These are phyloP conservation scores for Hypsibius dujardini DNA, from an alignment of 1,140 invertebrate genomes.

Conservation along the genomic window DNA sequence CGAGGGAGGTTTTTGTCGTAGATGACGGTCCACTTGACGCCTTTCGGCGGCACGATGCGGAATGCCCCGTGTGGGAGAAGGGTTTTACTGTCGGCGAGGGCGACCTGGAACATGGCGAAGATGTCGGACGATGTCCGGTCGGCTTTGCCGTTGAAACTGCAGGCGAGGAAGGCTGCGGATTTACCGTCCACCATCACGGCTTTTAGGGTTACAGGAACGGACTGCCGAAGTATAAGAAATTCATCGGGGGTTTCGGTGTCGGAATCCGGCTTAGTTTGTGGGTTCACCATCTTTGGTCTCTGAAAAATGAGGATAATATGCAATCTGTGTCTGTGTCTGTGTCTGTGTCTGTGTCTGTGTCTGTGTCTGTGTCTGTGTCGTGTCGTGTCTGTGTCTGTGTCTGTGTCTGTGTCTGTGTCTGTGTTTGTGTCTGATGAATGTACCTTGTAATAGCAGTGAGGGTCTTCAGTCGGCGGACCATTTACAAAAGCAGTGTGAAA, in stretches of 20 bases:
- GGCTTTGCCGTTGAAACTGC: background rate
- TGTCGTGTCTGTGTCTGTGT: no score
- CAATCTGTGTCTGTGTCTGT: no score
- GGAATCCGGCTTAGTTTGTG: no score
- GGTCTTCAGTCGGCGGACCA: background rate
- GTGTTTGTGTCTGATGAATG: no score
- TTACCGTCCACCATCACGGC: background rate
- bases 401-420: no score
- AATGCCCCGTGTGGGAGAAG: no score
- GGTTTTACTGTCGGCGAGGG: no score
- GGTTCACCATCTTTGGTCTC: no score
- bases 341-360: background rate
- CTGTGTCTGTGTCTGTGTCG: no score
- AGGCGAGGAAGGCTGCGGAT: background rate
- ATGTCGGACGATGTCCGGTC: background rate
- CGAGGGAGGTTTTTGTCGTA: background rate
- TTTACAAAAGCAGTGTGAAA: background rate
- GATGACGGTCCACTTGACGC: background rate
- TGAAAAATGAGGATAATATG: no score
- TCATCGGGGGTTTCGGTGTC: no score
- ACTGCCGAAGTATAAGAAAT: no score
- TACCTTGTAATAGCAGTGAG: background rate
- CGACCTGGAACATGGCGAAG: background rate
- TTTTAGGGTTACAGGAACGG: background rate
- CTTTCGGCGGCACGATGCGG: background rate